A percentile compares a stretch with the other conserved stretches of the same genome.
Evolutionary conservation across 2,797 vertebrate species (phyloP).

Genomic region (Molossus molossus): DNA sequence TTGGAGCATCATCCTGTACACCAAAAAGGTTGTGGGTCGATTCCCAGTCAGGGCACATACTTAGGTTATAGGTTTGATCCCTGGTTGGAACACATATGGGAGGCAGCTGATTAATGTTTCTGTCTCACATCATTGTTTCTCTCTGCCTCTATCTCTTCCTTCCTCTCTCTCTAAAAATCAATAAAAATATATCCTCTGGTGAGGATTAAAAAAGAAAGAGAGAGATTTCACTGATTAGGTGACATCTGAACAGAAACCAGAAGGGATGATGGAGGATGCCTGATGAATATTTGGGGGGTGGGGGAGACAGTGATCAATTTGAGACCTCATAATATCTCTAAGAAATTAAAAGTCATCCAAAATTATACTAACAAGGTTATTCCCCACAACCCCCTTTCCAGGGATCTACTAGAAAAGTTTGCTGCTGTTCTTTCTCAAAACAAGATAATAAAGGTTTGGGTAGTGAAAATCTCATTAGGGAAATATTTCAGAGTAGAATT

Average conservation of each 20-base stretch:
- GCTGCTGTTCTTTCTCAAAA: slow-evolving; percentile 30
- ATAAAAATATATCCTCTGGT: not conserved
- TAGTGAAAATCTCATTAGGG: slow-evolving; percentile 24
- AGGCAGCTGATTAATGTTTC: too few relatives aligned
- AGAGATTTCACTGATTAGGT: not conserved
- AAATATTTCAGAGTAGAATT: slow-evolving; percentile 40
- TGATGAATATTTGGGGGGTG: not conserved
- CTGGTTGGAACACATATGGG: too few relatives aligned
- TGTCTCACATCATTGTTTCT: not conserved
- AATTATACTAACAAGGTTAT: not conserved
- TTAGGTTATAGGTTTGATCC: too few relatives aligned
- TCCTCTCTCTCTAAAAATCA: too few relatives aligned
- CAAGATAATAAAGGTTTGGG: slow-evolving; percentile 72
- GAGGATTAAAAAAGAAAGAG: not conserved
- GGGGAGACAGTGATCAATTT: not conserved
- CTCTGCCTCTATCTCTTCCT: not conserved
- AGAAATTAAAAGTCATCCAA: slow-evolving; percentile 27
- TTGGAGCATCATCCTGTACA: not conserved
- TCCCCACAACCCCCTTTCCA: not conserved
- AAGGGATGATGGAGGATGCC: not conserved
- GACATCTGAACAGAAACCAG: not conserved
- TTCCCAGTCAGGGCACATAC: not conserved
- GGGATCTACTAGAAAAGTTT: not conserved
- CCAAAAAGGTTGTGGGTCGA: not conserved
- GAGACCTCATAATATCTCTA: not conserved